phyloP scores from a whole-genome alignment of 2,797 vertebrate genomes.

The Synaphobranchus kaupii region DNA sequence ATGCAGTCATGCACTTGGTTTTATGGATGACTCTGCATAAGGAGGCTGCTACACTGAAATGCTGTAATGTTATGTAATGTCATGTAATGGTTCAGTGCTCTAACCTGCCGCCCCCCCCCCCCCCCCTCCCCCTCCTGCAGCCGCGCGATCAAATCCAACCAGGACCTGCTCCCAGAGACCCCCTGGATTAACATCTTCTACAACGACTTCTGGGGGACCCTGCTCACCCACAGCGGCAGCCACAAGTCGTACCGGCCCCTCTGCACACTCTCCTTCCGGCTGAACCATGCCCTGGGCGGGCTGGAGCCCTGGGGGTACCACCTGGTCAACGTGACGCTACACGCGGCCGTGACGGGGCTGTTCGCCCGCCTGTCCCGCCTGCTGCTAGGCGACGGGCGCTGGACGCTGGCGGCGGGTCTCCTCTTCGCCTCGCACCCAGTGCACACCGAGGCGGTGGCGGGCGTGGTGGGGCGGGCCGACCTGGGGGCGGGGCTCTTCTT shows the following conservation, averaged over 20 bases:
- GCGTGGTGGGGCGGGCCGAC: conserved; percentile 92
- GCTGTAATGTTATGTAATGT: not conserved
- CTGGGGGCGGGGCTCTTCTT: conserved; percentile 94
- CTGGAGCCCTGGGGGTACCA: conserved; percentile 97
- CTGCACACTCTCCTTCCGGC: conserved; percentile 96
- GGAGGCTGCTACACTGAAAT: not conserved
- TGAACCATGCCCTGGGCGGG: conserved; percentile 88
- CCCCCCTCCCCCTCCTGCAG: conserved; percentile 68
- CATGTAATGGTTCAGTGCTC: not conserved
- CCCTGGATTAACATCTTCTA: conserved; percentile 97
- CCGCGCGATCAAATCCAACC: conserved; percentile 98
- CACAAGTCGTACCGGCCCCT: conserved; percentile 98
- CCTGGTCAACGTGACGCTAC: conserved; percentile 87
- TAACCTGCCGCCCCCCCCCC: not conserved
- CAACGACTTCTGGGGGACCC: conserved; percentile 97
- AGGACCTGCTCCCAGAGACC: conserved; percentile 94
- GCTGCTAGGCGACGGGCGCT: conserved; percentile 86
- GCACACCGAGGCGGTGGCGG: conserved; percentile 94
- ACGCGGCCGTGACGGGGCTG: conserved; percentile 85
- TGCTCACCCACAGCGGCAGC: conserved; percentile 97
- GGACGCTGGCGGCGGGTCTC: conserved; percentile 90
- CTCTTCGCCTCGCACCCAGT: conserved; percentile 94
- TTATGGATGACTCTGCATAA: not conserved
- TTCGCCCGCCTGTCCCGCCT: conserved; percentile 88
- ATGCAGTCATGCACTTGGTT: not conserved